Conservation (phyloP, 2,113 vertebrate genomes). For the Gadus chalcogrammus region DNA sequence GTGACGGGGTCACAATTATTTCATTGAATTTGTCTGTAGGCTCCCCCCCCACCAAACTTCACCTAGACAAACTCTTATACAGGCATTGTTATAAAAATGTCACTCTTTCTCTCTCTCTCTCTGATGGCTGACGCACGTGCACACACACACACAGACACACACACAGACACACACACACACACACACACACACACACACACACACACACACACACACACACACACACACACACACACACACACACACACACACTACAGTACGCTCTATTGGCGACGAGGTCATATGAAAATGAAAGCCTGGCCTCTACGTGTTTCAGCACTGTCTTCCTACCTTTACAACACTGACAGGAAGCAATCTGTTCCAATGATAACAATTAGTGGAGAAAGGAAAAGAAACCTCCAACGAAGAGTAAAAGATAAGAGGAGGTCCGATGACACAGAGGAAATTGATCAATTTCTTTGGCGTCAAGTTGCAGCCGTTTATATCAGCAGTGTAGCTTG, state of each 20-base stretch:
- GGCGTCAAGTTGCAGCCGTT: constrained; percentile 21
- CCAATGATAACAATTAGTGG: constrained; percentile 34
- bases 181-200: constrained; percentile 9
- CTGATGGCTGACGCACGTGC: background rate
- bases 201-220: constrained; percentile 6
- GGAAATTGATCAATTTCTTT: constrained; percentile 22
- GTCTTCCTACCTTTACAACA: constrained; percentile 13
- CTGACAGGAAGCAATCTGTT: constrained; percentile 41
- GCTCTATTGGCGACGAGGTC: background rate
- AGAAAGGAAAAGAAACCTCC: constrained; percentile 20
- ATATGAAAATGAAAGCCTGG: background rate
- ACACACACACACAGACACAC: too few species aligned
- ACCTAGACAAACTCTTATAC: too few species aligned
- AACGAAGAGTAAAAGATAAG: background rate
- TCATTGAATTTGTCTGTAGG: too few species aligned
- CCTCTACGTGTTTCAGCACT: constrained; percentile 8
- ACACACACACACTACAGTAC: background rate
- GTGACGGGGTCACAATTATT: too few species aligned
- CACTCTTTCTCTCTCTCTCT: background rate
- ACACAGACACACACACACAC: constrained; percentile 7
- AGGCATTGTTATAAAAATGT: too few species aligned
- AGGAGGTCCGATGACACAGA: constrained; percentile 5
- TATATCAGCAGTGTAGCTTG: constrained; percentile 45
- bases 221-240: constrained; percentile 10
- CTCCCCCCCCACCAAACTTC: too few species aligned